Conservation (phyloP, 2,888 invertebrate genomes). For the Coleophora deauratella region DNA sequence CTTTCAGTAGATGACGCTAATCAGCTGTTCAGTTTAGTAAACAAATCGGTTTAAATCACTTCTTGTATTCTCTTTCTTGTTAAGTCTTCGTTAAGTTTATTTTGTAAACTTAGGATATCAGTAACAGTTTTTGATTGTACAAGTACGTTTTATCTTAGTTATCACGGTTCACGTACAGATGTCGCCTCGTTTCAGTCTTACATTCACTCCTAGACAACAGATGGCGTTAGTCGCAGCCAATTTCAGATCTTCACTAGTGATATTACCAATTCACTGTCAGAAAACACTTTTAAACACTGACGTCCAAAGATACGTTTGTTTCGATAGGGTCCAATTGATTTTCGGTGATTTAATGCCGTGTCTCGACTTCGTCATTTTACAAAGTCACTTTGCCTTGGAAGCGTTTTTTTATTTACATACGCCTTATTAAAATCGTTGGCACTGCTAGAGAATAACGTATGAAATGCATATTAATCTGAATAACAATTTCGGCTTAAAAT, state of each 20-base stretch:
- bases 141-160: neutral
- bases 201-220: slow-evolving; percentile 10
- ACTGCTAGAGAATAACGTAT: too few species aligned
- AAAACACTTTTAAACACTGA: slow-evolving; percentile 34
- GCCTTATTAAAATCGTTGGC: too few species aligned
- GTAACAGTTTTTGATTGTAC: too few species aligned
- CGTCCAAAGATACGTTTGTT: slow-evolving; percentile 37
- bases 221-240: slow-evolving; percentile 14
- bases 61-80: neutral
- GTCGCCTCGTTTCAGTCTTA: neutral
- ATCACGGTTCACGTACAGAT: neutral
- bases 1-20: slow-evolving; percentile 14
- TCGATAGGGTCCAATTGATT: slow-evolving; percentile 25
- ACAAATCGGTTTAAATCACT: too few species aligned
- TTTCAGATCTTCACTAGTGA: neutral
- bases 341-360: slow-evolving; percentile 20
- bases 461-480: too few species aligned
- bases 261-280: slow-evolving; percentile 28
- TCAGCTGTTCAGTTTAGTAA: neutral
- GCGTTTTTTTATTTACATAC: too few species aligned
- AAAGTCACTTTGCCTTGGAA: too few species aligned
- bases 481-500: too few species aligned
- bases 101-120: neutral
- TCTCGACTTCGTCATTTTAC: slow-evolving; percentile 30
- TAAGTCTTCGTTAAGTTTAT: neutral